Evolutionary conservation across 2,797 vertebrate genomes (phyloP), one percentile per base, ranked within the genome.

Genomic region (Luscinia luscinia): DNA sequence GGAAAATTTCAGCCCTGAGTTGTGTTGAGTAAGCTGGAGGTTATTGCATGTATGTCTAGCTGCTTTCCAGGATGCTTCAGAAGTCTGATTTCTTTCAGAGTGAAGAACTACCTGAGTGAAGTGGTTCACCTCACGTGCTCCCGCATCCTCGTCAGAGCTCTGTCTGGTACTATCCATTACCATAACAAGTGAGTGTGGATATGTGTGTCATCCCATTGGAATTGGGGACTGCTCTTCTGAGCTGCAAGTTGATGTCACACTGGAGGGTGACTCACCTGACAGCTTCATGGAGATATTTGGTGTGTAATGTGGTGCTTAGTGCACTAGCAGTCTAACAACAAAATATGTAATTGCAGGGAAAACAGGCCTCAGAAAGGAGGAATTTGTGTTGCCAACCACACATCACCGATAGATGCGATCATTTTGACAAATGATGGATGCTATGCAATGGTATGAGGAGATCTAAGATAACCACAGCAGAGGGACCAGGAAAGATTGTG

Each of bases 311-410:
- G 62, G 21, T 64, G 36, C 26, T 48, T 32, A 19, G 23, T 51
- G 54, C 30, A 7, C 19, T 89, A 7, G 22, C 27, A 74, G 45
- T 52, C 84, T 95, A 86, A 94, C 69, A 40, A 46, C 72, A 75
- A 82, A 58, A 18, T n/a, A 12, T 97, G 55, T 96, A 18, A 88
- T 96, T 96, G 17, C 97, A 99, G 99, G 97, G 98, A 99, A 93
- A 99, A 99, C 97, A 97, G 94, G 52, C 99, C 99, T 27, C 98
- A 98, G 97, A 99, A 99, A 91, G 99, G 99, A 95, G 99, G 99
- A 27, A 99, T 99, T 84, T 99, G 99, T 77, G 99, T 99, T 11
- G 99, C 99, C 57, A 99, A 99, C 92, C 99, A 99, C 95, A 99
- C 99, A 1, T 99, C 99, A 10, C 99, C 99, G 0, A 99, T 99